Evolutionary conservation across 2,113 vertebrate genomes (phyloP).

Genomic region (Struthidea cinerea): DNA sequence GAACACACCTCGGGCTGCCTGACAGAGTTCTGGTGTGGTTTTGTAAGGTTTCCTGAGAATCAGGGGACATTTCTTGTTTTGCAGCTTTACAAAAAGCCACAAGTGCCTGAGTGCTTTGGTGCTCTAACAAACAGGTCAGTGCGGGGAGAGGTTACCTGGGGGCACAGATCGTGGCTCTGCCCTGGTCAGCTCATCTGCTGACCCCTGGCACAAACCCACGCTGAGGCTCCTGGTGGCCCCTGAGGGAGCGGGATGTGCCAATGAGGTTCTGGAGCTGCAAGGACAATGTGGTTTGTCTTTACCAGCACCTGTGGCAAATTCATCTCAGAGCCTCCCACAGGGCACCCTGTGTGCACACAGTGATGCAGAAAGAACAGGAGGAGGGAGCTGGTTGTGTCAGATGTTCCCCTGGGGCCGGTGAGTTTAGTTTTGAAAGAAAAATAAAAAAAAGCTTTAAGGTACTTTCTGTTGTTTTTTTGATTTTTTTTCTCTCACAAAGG

Average conservation of each 20-base stretch:
- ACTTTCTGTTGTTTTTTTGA: neutral
- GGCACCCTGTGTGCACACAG: neutral
- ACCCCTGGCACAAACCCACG: neutral
- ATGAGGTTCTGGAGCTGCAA: neutral
- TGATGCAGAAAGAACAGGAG: neutral
- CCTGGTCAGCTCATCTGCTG: rapidly evolving
- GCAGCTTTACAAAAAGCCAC: slow-evolving; percentile 20
- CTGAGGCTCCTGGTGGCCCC: rapidly evolving
- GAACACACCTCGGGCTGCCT: neutral
- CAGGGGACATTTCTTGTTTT: slow-evolving; percentile 40
- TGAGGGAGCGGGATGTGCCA: neutral
- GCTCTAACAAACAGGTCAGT: slow-evolving; percentile 19
- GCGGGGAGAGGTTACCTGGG: neutral
- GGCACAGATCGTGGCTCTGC: rapidly evolving
- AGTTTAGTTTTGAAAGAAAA: neutral
- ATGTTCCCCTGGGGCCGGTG: neutral
- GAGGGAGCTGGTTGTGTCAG: slow-evolving; percentile 24
- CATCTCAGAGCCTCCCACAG: slow-evolving; percentile 36
- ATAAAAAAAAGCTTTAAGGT: neutral
- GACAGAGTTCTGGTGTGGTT: slow-evolving; percentile 34
- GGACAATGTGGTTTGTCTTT: neutral
- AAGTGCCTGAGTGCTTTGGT: neutral
- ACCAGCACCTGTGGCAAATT: slow-evolving; percentile 25
- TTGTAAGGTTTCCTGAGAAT: slow-evolving; percentile 43
- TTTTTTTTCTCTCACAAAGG: neutral